Evolutionary conservation across 2,113 vertebrate genomes (phyloP), one percentile per base, ranked within the genome.

Genomic region (Nyctereutes procyonoides): DNA sequence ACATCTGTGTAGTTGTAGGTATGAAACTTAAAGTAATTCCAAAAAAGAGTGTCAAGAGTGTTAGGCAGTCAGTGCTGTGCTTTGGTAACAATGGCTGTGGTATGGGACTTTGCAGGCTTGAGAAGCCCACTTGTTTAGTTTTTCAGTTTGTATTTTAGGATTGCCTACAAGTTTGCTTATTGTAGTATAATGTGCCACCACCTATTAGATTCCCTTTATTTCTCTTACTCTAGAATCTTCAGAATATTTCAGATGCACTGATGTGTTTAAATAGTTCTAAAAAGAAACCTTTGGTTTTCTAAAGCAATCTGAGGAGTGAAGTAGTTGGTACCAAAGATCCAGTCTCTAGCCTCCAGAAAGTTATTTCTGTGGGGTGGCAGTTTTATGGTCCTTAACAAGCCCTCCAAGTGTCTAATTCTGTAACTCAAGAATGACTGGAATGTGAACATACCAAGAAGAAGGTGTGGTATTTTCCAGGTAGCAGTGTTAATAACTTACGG

Each of bases 191-290:
- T 48, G 56, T 82, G 19, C 24, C 26, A 60, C 28, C 9, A 62
- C 15, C 53, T 12, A 2, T 55, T 55, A 28, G 80, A n/a, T 51
- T 55, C 58, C 55, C 38, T 53, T 88, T 55, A 53, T 69, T 84
- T 79, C 8, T 12, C 55, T 81, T 85, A 60, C 63, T 90, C 43
- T 48, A 48, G 16, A 85, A 90, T 80, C 55, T 90, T 90, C 55
- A 85, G 87, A 84, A 73, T 48, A 56, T 90, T 90, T 93, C 48
- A 56, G 80, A 94, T 53, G 24, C 12, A 32, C 13, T 88, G 85
- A 32, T 62, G 13, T 28, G 24, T 73, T 89, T 32, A 77, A 73
- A 43, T 43, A 74, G 43, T 19, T 89, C 65, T 82, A 53, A 82
- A 88, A 88, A 80, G 88, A 89, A 96, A 71, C n/a, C n/a, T 28